Percentiles rank a stretch among this genome's conserved stretches.
Conservation (phyloP, 1,140 invertebrate genomes). For the Akabosia matsudoensis region DNA sequence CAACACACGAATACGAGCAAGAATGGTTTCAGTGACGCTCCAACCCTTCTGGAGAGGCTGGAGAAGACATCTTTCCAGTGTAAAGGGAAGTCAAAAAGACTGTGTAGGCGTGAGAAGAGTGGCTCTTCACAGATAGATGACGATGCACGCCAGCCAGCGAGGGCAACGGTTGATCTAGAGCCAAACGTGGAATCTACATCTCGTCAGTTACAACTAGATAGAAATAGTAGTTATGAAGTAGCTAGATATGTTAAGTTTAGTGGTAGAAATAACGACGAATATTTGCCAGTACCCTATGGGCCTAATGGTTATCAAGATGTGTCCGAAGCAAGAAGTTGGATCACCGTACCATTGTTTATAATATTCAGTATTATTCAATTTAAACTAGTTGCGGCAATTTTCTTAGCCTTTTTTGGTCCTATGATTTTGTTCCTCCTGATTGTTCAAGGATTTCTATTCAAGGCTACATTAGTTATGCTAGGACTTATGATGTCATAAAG, state of each 20-base stretch:
- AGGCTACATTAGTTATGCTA: slow-evolving; percentile 14
- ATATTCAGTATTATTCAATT: slow-evolving; percentile 28
- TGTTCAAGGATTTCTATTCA: slow-evolving; percentile 23
- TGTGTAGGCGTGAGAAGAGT: not conserved
- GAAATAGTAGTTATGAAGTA: not conserved
- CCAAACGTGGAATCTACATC: not conserved
- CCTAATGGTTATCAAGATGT: slow-evolving; percentile 12
- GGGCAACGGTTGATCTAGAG: not conserved
- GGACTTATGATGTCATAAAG: not conserved
- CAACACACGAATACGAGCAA: too few relatives aligned
- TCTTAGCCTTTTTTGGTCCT: slow-evolving; percentile 20
- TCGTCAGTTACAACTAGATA: not conserved
- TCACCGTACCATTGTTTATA: not conserved
- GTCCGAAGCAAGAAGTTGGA: not conserved
- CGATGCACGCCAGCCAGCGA: not conserved
- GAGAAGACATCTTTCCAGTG: not conserved
- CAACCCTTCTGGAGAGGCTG: not conserved
- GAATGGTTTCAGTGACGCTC: too few relatives aligned
- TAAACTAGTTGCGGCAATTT: slow-evolving; percentile 8
- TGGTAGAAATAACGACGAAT: not conserved
- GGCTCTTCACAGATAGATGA: not conserved
- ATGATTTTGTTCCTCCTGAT: not conserved
- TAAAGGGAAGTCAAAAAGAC: not conserved
- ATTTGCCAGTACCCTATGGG: not conserved
- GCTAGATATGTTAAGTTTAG: not conserved